A percentile compares a stretch with the other conserved stretches of the same genome.
Conservation (phyloP, 2,888 invertebrate species). For the Standfussiana lucernea region DNA sequence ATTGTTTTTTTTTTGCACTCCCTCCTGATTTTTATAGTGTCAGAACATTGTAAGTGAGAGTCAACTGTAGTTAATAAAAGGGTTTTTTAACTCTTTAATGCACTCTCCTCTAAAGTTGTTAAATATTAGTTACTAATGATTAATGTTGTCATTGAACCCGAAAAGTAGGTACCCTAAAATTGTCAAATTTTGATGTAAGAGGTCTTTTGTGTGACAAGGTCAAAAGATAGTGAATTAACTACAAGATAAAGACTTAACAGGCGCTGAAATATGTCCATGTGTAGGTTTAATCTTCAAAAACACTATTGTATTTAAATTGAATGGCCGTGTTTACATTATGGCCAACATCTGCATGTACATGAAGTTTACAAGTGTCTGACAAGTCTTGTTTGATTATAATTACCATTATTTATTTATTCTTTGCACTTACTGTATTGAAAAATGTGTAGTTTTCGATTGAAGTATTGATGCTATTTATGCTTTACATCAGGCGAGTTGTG, state of each 20-base stretch:
- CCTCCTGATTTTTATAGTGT: too few relatives aligned
- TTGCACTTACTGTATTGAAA: neutral
- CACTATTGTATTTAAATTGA: constrained; percentile 63
- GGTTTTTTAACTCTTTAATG: too few relatives aligned
- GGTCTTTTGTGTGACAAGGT: constrained; percentile 6
- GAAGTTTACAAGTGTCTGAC: constrained; percentile 36
- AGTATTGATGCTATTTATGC: neutral
- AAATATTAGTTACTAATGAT: too few relatives aligned
- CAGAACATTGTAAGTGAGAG: too few relatives aligned
- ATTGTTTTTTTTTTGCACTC: too few relatives aligned
- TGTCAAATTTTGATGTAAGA: neutral
- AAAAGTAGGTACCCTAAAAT: neutral
- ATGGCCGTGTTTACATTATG: constrained; percentile 46
- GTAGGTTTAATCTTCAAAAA: constrained; percentile 38
- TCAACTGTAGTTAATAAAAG: too few relatives aligned
- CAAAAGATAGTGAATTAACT: constrained; percentile 13
- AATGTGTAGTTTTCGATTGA: neutral
- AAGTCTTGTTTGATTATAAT: constrained; percentile 43
- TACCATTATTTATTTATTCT: constrained; percentile 44
- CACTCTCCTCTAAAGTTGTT: too few relatives aligned
- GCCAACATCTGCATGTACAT: constrained; percentile 28
- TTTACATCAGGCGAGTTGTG: too few relatives aligned
- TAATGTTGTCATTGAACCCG: neutral
- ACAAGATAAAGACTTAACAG: constrained; percentile 11
- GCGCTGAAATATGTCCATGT: constrained; percentile 4